These are phyloP conservation scores for Microcebus lehilahytsara DNA, from an alignment of 2,113 vertebrate genomes.

Conservation along the genomic window DNA sequence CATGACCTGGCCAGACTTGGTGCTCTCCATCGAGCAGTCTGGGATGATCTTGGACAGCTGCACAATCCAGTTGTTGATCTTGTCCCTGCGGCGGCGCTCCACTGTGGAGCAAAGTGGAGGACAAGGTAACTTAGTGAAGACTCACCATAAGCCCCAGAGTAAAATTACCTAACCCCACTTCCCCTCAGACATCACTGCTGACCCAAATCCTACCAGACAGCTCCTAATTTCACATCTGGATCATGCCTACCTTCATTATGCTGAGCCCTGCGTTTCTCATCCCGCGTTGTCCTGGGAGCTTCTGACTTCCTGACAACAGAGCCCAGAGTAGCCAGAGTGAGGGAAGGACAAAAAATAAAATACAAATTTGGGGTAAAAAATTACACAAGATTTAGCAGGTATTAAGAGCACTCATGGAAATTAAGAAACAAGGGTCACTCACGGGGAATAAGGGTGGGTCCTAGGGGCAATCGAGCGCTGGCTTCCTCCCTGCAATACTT, in stretches of 20 bases:
- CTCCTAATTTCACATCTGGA: fast-evolving
- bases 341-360: background rate
- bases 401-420: background rate
- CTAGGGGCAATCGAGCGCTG: conserved; percentile 94
- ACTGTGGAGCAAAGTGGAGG: conserved; percentile 79
- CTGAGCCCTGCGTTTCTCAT: conserved; percentile 94
- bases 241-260: conserved; percentile 92
- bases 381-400: background rate
- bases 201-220: background rate
- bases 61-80: conserved; percentile 98
- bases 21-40: conserved; percentile 94
- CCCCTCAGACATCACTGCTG: background rate
- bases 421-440: conserved; percentile 74
- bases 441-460: conserved; percentile 93
- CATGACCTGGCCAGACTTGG: conserved; percentile 94
- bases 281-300: conserved; percentile 91
- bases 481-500: conserved; percentile 91
- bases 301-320: conserved; percentile 89
- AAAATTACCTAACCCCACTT: background rate
- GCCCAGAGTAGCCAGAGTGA: background rate
- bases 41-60: conserved; percentile 97
- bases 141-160: background rate
- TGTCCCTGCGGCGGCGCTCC: conserved; percentile 93
- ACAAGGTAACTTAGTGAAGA: background rate
- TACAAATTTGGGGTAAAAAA: background rate